phyloP scores from a whole-genome alignment of 1,140 invertebrate genomes.

The Monochamus saltuarius region DNA sequence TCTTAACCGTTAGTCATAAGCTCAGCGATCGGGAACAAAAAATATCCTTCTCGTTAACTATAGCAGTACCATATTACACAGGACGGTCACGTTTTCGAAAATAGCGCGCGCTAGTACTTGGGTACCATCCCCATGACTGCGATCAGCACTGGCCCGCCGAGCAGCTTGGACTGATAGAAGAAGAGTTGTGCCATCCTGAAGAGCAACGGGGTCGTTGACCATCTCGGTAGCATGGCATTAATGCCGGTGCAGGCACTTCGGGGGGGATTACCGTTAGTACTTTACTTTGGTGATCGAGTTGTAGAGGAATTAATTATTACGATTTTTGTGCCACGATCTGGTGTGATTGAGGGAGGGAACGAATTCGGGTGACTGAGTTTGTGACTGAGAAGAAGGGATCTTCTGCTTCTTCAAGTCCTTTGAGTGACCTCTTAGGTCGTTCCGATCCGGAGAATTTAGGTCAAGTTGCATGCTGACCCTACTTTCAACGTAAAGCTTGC shows the following conservation, averaged over 20 bases:
- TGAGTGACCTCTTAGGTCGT: not conserved
- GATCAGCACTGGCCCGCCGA: slow-evolving; percentile 41
- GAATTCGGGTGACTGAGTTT: not conserved
- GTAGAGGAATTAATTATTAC: slow-evolving; percentile 31
- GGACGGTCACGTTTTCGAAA: slow-evolving; percentile 8
- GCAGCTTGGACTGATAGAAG: slow-evolving; percentile 42
- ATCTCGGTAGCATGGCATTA: slow-evolving; percentile 32
- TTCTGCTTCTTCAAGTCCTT: not conserved
- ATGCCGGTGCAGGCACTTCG: slow-evolving; percentile 35
- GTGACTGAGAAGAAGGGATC: no score
- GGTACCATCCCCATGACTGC: slow-evolving; percentile 40
- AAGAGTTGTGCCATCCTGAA: slow-evolving; percentile 42
- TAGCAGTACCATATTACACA: not conserved
- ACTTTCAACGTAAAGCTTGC: no score
- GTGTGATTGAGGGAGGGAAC: slow-evolving; percentile 4
- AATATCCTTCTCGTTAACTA: not conserved
- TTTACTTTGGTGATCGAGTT: slow-evolving; percentile 45
- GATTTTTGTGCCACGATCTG: slow-evolving; percentile 13
- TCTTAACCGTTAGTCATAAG: slow-evolving; percentile 5
- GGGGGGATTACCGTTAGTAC: slow-evolving; percentile 48
- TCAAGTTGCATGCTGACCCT: not conserved
- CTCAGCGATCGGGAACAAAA: not conserved
- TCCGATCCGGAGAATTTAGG: not conserved
- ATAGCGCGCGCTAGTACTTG: slow-evolving; percentile 34
- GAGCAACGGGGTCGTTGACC: slow-evolving; percentile 39